These are phyloP conservation scores for Mixornis gularis DNA, from an alignment of 2,113 vertebrate genomes.

Conservation along the genomic window DNA sequence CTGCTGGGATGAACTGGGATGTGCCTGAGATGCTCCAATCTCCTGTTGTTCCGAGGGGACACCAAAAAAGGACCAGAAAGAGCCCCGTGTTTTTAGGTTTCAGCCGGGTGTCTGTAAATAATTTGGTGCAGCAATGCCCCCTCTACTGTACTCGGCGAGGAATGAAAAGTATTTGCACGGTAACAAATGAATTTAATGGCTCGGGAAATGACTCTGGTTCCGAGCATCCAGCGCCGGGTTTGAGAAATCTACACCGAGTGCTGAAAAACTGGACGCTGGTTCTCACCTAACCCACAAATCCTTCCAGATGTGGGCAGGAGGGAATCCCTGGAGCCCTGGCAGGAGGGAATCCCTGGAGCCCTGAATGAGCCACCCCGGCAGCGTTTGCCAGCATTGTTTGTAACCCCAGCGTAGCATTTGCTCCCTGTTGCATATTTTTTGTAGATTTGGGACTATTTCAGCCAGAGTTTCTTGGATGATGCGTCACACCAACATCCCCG, in stretches of 20 bases:
- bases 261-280: neutral
- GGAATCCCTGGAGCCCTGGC: neutral
- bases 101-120: neutral
- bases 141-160: neutral
- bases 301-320: neutral
- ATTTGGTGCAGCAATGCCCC: neutral
- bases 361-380: neutral
- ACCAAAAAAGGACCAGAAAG: neutral
- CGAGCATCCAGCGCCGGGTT: neutral
- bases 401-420: neutral
- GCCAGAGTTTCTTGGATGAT: neutral
- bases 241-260: neutral
- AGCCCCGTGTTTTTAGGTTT: neutral
- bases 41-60: neutral
- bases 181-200: conserved; percentile 32
- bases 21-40: neutral
- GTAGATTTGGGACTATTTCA: neutral
- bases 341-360: neutral
- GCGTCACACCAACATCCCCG: neutral
- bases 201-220: neutral
- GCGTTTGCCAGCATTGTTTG: neutral
- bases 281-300: conserved; percentile 24
- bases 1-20: neutral
- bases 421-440: neutral
- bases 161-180: conserved; percentile 7